Conservation (phyloP, 2,888 invertebrate genomes). For the Fragum whitleyi region DNA sequence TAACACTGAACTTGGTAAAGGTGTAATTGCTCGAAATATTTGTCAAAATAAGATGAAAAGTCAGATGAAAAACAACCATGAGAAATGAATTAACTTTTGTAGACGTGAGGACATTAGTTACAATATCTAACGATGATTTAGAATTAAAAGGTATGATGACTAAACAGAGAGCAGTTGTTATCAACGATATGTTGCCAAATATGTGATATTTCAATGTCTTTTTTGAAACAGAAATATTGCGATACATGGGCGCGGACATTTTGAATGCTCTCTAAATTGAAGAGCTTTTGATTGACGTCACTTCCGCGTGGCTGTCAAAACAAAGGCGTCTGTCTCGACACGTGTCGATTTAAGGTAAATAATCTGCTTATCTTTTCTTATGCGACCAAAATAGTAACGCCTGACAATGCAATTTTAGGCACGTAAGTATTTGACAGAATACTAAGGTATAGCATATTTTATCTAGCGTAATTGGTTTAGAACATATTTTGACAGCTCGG, state of each 20-base stretch:
- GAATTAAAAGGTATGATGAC: constrained; percentile 48
- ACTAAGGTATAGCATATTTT: not conserved
- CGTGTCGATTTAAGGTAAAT: constrained; percentile 57
- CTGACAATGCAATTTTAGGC: not conserved
- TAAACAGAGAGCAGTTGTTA: constrained; percentile 36
- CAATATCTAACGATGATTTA: constrained; percentile 50
- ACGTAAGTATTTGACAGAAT: not conserved
- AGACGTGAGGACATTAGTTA: constrained; percentile 40
- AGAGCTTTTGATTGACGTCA: constrained; percentile 52
- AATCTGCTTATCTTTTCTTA: constrained; percentile 49
- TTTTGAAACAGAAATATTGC: constrained; percentile 52
- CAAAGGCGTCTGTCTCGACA: constrained; percentile 49
- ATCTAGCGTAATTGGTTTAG: not conserved
- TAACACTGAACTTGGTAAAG: not conserved
- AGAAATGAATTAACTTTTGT: constrained; percentile 37
- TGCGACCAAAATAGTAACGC: constrained; percentile 12
- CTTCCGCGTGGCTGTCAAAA: constrained; percentile 64
- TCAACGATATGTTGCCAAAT: constrained; percentile 36
- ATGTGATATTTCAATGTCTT: constrained; percentile 59
- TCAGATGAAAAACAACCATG: constrained; percentile 43
- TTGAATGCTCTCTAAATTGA: constrained; percentile 51
- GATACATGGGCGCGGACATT: constrained; percentile 67
- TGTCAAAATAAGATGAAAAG: constrained; percentile 12
- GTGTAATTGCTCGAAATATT: not conserved
- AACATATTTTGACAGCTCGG: constrained; percentile 18